Conservation (phyloP, 2,888 invertebrate species). For the Cenopis cana region DNA sequence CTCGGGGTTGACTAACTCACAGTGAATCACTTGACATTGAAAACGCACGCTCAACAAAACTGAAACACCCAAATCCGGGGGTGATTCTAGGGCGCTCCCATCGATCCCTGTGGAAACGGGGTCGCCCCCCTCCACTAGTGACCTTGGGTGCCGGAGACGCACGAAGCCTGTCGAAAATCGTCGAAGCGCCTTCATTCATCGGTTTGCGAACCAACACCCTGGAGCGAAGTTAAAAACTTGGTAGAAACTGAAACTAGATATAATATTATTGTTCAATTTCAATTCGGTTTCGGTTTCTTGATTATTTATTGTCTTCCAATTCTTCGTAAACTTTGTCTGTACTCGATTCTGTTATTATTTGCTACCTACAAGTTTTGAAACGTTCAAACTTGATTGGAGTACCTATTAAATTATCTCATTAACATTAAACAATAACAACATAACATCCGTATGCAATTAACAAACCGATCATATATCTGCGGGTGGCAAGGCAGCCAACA, state of each 20-base stretch:
- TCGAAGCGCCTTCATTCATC: slow-evolving; percentile 78
- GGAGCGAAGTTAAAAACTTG: slow-evolving; percentile 30
- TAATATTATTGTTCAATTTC: slow-evolving; percentile 41
- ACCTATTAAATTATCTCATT: slow-evolving; percentile 32
- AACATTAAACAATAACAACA: slow-evolving; percentile 40
- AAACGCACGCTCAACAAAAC: slow-evolving; percentile 67
- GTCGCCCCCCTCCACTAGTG: slow-evolving; percentile 67
- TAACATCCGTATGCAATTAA: slow-evolving; percentile 50
- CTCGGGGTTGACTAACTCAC: slow-evolving; percentile 47
- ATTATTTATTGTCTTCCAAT: slow-evolving; percentile 17
- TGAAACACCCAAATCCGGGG: slow-evolving; percentile 68
- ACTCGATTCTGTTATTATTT: slow-evolving; percentile 23
- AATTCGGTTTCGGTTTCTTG: slow-evolving; percentile 20
- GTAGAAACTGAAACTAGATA: slow-evolving; percentile 30
- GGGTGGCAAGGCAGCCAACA: slow-evolving; percentile 48
- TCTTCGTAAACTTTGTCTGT: slow-evolving; percentile 4
- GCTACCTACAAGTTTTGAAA: slow-evolving; percentile 15
- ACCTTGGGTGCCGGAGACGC: slow-evolving; percentile 70
- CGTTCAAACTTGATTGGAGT: slow-evolving; percentile 19
- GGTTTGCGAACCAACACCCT: slow-evolving; percentile 40
- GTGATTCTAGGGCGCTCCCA: slow-evolving; percentile 73
- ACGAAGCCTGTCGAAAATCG: slow-evolving; percentile 68
- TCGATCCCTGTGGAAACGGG: slow-evolving; percentile 81
- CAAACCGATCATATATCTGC: slow-evolving; percentile 44
- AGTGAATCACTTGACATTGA: slow-evolving; percentile 83